Evolutionary conservation across 2,797 vertebrate genomes (phyloP).

Genomic region (Pipistrellus kuhlii): DNA sequence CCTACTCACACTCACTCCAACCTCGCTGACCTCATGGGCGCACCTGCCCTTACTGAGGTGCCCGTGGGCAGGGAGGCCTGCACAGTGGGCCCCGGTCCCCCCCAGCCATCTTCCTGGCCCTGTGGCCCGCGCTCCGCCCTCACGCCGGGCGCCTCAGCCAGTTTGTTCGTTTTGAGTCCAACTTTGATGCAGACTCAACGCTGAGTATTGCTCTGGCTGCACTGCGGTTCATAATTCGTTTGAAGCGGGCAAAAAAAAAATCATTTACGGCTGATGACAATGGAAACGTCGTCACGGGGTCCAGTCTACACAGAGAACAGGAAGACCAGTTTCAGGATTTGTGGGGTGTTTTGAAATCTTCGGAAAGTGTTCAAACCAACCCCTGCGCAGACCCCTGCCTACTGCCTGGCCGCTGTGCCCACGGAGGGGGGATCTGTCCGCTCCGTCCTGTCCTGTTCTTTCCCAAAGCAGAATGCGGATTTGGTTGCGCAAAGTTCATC

Average conservation of each 20-base stretch:
- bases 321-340: neutral
- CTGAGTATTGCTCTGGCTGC: neutral
- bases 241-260: slow-evolving; percentile 71
- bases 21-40: neutral
- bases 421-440: no score
- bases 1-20: neutral
- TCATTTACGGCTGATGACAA: neutral
- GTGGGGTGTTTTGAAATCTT: neutral
- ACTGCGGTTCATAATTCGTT: slow-evolving; percentile 69
- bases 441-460: neutral
- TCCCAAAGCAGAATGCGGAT: accelerated
- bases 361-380: neutral
- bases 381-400: no score
- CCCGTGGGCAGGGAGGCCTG: neutral
- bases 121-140: neutral
- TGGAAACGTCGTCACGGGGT: neutral
- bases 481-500: neutral
- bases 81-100: neutral
- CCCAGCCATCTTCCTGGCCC: neutral
- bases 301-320: neutral
- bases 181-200: neutral
- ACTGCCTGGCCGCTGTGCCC: neutral
- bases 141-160: neutral
- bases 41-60: neutral
- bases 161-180: neutral